Evolutionary conservation across 2,888 invertebrate genomes (phyloP).

Genomic region (Hypolimnas misippus): DNA sequence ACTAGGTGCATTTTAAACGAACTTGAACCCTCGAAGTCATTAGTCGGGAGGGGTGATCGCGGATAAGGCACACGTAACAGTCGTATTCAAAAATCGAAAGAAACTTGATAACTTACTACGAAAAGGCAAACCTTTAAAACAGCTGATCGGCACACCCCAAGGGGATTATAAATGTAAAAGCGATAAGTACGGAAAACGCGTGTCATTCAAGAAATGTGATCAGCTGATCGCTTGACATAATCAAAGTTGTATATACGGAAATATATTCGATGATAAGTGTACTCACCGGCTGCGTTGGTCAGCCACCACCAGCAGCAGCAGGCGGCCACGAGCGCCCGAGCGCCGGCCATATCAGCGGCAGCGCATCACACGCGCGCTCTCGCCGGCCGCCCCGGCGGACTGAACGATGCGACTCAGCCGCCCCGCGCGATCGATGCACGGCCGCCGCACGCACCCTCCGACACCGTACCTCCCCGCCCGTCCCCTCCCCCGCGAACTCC

Average conservation of each 20-base stretch:
- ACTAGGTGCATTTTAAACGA: constrained; percentile 51
- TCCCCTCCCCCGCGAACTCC: constrained; percentile 54
- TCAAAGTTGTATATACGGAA: constrained; percentile 2
- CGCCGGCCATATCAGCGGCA: constrained; percentile 83
- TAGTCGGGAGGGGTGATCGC: constrained; percentile 52
- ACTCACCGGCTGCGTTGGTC: constrained; percentile 81
- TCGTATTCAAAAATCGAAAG: constrained; percentile 42
- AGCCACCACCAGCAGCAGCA: constrained; percentile 83
- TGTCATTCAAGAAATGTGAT: constrained; percentile 53
- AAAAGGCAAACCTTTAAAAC: constrained; percentile 40
- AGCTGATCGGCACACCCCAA: constrained; percentile 46
- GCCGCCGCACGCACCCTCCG: constrained; percentile 75
- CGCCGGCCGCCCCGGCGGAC: constrained; percentile 84
- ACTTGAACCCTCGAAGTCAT: constrained; percentile 54
- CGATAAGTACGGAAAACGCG: constrained; percentile 43
- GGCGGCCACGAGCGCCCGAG: constrained; percentile 83
- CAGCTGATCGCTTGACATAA: constrained; percentile 61
- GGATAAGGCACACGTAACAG: constrained; percentile 54
- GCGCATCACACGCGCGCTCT: constrained; percentile 83
- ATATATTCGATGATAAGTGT: constrained; percentile 44
- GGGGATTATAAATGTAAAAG: constrained; percentile 57
- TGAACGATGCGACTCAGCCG: constrained; percentile 54
- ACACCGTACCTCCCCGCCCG: constrained; percentile 54
- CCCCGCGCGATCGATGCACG: constrained; percentile 67
- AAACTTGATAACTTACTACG: constrained; percentile 23